Percentiles rank a stretch among this genome's conserved stretches.
phyloP scores from a whole-genome alignment of 53 echinoderm and acorn worm genomes.

The Arbacia lixula region DNA sequence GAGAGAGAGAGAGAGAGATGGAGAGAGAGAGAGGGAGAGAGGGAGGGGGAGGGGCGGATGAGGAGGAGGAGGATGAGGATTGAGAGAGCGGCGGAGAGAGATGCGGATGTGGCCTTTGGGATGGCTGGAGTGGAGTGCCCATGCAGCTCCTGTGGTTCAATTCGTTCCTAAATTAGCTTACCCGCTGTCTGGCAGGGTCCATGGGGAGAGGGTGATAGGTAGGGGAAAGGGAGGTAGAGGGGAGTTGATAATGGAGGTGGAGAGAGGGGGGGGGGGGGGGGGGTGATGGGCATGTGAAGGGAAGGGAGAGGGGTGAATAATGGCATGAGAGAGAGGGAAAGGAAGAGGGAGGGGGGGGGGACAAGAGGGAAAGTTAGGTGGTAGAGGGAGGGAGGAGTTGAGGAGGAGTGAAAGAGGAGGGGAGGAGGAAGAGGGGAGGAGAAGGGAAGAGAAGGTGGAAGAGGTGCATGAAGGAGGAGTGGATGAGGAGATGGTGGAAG shows the following conservation, averaged over 20 bases:
- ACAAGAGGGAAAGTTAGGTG: neutral
- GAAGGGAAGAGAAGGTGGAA: neutral
- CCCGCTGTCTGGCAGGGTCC: neutral
- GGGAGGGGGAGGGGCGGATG: neutral
- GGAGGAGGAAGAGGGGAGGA: too few species aligned
- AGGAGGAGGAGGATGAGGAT: neutral
- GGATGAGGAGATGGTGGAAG: neutral
- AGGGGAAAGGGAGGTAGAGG: neutral
- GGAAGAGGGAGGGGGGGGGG: neutral
- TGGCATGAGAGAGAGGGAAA: neutral
- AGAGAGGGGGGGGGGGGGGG: neutral
- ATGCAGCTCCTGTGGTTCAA: too few species aligned
- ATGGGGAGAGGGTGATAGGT: neutral
- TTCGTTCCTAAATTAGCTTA: too few species aligned
- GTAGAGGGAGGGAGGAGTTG: neutral
- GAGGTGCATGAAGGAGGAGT: neutral
- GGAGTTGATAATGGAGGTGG: neutral
- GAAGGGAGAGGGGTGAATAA: neutral
- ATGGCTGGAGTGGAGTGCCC: too few species aligned
- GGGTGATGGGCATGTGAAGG: neutral
- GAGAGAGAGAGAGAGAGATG: neutral
- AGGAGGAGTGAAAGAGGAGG: neutral
- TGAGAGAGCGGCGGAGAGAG: neutral
- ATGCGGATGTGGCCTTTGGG: neutral
- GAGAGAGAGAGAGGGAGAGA: neutral